Conservation (phyloP, 92 coral and sea anemone genomes). For the Ricordea florida region DNA sequence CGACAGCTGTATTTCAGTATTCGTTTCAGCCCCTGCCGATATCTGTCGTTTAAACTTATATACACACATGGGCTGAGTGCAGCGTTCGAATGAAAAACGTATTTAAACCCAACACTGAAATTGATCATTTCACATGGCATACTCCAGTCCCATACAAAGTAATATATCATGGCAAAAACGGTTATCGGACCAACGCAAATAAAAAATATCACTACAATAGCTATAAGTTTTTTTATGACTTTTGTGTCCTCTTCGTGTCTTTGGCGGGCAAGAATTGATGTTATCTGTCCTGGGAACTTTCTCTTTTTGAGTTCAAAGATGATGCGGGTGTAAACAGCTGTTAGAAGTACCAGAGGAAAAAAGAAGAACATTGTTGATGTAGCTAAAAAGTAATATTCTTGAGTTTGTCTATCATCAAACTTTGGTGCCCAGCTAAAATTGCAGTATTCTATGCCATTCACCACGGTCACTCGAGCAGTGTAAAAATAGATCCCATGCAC, state of each 20-base stretch:
- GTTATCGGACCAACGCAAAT: conserved; percentile 15
- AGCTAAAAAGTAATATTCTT: not conserved
- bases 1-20: not conserved
- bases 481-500: conserved; percentile 26
- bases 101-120: conserved; percentile 14
- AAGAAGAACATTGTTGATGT: conserved; percentile 1
- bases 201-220: conserved; percentile 16
- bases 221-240: not conserved
- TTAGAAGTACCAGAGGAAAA: conserved; percentile 9
- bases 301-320: not conserved
- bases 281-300: not conserved
- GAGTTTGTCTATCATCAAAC: not conserved
- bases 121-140: conserved; percentile 27
- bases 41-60: conserved; percentile 31
- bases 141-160: not conserved
- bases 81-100: conserved; percentile 21
- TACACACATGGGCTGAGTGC: conserved; percentile 42
- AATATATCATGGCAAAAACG: not conserved
- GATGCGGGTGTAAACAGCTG: conserved; percentile 4
- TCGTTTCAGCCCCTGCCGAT: conserved; percentile 21
- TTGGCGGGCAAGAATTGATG: not conserved
- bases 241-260: conserved; percentile 15
- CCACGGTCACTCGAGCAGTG: not conserved
- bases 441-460: conserved; percentile 2
- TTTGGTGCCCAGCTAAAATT: conserved; percentile 38